phyloP scores from a whole-genome alignment of 2,113 vertebrate species.

The Monopterus albus region DNA sequence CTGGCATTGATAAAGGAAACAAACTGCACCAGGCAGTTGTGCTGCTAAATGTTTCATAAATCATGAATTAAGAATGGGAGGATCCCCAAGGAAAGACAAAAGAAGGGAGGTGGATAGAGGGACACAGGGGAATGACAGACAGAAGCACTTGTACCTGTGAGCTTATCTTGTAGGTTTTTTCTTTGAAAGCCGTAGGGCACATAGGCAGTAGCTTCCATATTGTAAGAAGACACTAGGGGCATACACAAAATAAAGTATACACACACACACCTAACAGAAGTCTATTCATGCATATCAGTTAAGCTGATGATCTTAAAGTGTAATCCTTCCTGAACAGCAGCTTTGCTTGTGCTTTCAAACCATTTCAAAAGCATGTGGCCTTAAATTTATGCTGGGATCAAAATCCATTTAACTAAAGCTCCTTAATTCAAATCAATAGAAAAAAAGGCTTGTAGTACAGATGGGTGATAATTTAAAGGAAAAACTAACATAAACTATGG shows the following conservation, averaged over 20 bases:
- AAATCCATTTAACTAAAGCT: slow-evolving; percentile 60
- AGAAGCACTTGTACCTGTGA: no score
- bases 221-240: slow-evolving; percentile 15
- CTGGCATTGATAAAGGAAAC: slow-evolving; percentile 57
- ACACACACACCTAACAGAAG: slow-evolving; percentile 31
- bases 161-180: no score
- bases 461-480: no score
- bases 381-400: slow-evolving; percentile 50
- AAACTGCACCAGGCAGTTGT: slow-evolving; percentile 51
- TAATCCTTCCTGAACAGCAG: slow-evolving; percentile 59
- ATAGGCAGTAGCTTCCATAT: slow-evolving; percentile 2
- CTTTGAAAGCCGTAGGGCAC: slow-evolving; percentile 34
- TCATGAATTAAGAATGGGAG: slow-evolving; percentile 65
- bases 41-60: slow-evolving; percentile 68
- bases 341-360: slow-evolving; percentile 40
- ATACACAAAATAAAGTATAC: slow-evolving; percentile 3
- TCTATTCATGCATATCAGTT: slow-evolving; percentile 59
- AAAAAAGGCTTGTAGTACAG: background rate
- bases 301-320: slow-evolving; percentile 67
- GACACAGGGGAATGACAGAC: no score
- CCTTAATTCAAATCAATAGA: slow-evolving; percentile 61
- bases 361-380: slow-evolving; percentile 46
- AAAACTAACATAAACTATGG: no score
- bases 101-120: slow-evolving; percentile 12
- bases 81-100: slow-evolving; percentile 38